Percentiles rank a stretch among this genome's conserved stretches.
phyloP scores from a whole-genome alignment of 2,888 invertebrate genomes.

The Anthoptus insignis region DNA sequence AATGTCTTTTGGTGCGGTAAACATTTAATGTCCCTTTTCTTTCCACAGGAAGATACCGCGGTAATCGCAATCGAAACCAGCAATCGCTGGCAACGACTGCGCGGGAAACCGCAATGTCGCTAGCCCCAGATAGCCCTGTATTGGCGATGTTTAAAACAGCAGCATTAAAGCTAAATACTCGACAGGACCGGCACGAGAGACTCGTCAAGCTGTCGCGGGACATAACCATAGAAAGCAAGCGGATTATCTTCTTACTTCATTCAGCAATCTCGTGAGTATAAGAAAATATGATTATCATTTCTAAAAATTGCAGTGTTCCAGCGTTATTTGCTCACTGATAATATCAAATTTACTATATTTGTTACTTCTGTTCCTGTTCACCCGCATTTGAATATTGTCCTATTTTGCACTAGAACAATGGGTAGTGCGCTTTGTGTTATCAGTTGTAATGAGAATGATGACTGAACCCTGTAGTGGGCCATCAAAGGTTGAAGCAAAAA shows the following conservation, averaged over 20 bases:
- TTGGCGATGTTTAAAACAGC: slow-evolving; percentile 89
- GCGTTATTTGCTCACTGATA: too few relatives aligned
- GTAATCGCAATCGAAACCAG: slow-evolving; percentile 59
- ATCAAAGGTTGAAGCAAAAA: too few relatives aligned
- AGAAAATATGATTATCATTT: neutral
- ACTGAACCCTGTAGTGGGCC: too few relatives aligned
- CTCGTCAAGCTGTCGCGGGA: slow-evolving; percentile 94
- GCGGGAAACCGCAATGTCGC: slow-evolving; percentile 62
- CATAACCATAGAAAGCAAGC: slow-evolving; percentile 96
- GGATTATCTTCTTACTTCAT: slow-evolving; percentile 95
- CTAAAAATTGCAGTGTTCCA: too few relatives aligned
- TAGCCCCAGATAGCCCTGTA: slow-evolving; percentile 79
- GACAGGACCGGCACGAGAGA: slow-evolving; percentile 94
- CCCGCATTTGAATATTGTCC: too few relatives aligned
- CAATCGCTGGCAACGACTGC: slow-evolving; percentile 67
- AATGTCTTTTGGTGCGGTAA: too few relatives aligned
- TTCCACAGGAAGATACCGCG: slow-evolving; percentile 63
- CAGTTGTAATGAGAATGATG: too few relatives aligned
- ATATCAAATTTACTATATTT: too few relatives aligned
- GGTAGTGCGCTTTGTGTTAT: too few relatives aligned
- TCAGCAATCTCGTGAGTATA: slow-evolving; percentile 86
- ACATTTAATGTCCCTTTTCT: neutral
- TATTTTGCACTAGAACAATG: too few relatives aligned
- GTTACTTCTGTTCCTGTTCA: too few relatives aligned
- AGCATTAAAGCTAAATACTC: slow-evolving; percentile 89